Evolutionary conservation across 2,113 vertebrate species (phyloP).

Genomic region (Tringa solitaria): DNA sequence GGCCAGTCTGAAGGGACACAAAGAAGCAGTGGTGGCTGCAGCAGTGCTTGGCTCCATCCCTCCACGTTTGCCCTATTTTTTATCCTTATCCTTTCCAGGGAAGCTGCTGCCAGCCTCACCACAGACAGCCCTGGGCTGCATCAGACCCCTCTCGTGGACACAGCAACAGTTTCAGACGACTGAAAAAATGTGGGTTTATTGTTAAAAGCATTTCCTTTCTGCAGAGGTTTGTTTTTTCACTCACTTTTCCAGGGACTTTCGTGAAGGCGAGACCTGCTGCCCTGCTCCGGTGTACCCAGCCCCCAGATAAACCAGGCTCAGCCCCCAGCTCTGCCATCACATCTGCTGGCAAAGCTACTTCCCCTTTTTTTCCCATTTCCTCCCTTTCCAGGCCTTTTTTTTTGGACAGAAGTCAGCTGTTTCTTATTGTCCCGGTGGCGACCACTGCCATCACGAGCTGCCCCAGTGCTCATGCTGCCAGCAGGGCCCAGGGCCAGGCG

Average conservation of each 20-base stretch:
- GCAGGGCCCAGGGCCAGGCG: not conserved
- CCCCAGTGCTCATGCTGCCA: not conserved
- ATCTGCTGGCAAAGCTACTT: not conserved
- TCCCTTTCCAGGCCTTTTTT: not conserved
- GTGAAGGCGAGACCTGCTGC: not conserved
- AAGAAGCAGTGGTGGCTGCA: not conserved
- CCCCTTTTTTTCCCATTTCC: not conserved
- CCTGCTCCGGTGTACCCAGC: accelerated
- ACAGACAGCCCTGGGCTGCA: not conserved
- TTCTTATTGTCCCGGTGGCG: not conserved
- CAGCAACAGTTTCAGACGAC: not conserved
- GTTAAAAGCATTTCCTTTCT: not conserved
- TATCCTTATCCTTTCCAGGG: not conserved
- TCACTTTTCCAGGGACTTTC: not conserved
- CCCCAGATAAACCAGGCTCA: accelerated
- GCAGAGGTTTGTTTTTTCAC: not conserved
- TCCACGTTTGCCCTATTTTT: not conserved
- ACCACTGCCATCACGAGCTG: not conserved
- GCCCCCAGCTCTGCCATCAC: not conserved
- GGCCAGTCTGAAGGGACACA: not conserved
- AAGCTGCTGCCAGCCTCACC: not conserved
- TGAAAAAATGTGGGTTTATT: accelerated
- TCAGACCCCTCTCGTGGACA: not conserved
- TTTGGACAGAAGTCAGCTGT: not conserved
- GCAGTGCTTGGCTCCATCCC: not conserved